phyloP scores from a whole-genome alignment of 2,888 invertebrate genomes.

The Scaptodrosophila latifasciaeformis region DNA sequence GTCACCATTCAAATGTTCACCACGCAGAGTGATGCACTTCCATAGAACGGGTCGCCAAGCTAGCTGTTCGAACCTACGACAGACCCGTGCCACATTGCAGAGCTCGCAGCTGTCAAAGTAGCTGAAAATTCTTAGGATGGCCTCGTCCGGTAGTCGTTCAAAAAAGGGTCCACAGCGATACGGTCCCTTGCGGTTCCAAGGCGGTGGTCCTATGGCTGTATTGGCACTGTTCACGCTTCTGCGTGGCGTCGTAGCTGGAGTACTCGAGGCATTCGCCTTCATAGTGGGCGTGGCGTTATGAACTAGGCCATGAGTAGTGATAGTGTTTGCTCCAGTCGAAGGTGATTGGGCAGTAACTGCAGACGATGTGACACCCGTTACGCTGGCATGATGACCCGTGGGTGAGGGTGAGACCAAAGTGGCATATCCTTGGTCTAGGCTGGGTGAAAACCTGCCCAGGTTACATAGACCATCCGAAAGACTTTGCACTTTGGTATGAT shows the following conservation, averaged over 20 bases:
- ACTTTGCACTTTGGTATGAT: conserved; percentile 73
- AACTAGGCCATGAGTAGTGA: conserved; percentile 41
- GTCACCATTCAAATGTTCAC: conserved; percentile 79
- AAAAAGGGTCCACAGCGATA: conserved; percentile 76
- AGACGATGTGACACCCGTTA: conserved; percentile 72
- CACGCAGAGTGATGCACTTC: conserved; percentile 81
- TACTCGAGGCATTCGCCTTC: conserved; percentile 36
- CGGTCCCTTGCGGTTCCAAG: conserved; percentile 74
- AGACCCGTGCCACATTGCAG: conserved; percentile 84
- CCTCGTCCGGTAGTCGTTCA: conserved; percentile 81
- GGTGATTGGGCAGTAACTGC: conserved; percentile 42
- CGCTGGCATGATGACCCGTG: conserved; percentile 66
- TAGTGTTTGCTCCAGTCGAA: conserved; percentile 30
- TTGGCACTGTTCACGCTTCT: conserved; percentile 31
- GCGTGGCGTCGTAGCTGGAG: conserved; percentile 49
- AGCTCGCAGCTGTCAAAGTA: conserved; percentile 83
- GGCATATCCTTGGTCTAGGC: conserved; percentile 88
- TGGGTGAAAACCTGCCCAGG: conserved; percentile 79
- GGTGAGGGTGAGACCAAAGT: conserved; percentile 82
- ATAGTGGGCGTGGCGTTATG: conserved; percentile 36
- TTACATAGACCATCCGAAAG: conserved; percentile 73
- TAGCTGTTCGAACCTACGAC: conserved; percentile 84
- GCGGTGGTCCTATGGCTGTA: conserved; percentile 62
- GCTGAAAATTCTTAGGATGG: conserved; percentile 82
- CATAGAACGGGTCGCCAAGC: conserved; percentile 87